phyloP scores from a whole-genome alignment of 2,797 vertebrate genomes.

The Gambelia wislizenii region DNA sequence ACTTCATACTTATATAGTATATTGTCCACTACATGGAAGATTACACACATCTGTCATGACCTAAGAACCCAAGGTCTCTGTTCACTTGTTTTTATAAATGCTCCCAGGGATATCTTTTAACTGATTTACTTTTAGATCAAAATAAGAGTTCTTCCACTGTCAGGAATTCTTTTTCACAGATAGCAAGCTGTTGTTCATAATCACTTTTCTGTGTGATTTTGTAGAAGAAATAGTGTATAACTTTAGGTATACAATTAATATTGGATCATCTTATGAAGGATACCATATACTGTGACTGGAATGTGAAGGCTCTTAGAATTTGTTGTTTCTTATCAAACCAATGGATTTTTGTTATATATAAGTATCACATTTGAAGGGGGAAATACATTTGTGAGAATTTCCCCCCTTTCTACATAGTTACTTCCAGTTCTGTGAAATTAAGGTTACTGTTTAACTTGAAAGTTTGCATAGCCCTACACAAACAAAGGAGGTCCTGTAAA shows the following conservation, averaged over 20 bases:
- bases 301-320: neutral
- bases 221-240: neutral
- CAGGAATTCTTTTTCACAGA: neutral
- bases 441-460: constrained; percentile 1
- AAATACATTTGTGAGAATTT: neutral
- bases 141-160: neutral
- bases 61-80: neutral
- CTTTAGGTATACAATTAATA: neutral
- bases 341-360: neutral
- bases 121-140: constrained; percentile 20
- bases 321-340: neutral
- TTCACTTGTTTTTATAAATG: constrained; percentile 9
- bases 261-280: neutral
- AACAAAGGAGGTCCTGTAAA: neutral
- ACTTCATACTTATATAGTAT: neutral
- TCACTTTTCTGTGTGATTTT: constrained; percentile 7
- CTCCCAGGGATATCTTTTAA: neutral
- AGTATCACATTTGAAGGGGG: neutral
- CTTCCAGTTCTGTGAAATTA: constrained; percentile 10
- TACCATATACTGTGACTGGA: neutral
- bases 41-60: neutral
- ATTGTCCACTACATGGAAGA: neutral
- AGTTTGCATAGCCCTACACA: neutral
- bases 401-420: neutral
- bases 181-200: constrained; percentile 2